phyloP scores from a whole-genome alignment of 1,140 invertebrate species.

The Drosophila nikananu region DNA sequence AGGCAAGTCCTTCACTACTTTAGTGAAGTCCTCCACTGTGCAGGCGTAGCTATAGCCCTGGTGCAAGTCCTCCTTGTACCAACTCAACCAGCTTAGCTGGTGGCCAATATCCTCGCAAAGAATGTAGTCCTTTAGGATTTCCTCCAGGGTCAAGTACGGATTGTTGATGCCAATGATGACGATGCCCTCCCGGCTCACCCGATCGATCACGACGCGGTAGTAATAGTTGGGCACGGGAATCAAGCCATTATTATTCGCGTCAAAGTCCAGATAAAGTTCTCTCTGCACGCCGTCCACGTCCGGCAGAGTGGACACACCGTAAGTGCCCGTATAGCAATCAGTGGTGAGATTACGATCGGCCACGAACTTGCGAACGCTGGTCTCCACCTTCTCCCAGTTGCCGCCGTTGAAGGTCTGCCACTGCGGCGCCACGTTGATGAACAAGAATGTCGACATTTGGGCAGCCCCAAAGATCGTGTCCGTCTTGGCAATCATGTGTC shows the following conservation, averaged over 20 bases:
- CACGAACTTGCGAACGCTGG: constrained; percentile 85
- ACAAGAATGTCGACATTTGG: constrained; percentile 88
- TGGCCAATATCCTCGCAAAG: constrained; percentile 86
- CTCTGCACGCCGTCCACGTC: constrained; percentile 85
- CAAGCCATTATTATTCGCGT: constrained; percentile 78
- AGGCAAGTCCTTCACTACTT: constrained; percentile 85
- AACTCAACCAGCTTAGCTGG: constrained; percentile 86
- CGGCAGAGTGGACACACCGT: constrained; percentile 86
- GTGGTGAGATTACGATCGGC: constrained; percentile 78
- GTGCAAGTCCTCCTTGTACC: constrained; percentile 86
- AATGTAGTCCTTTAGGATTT: constrained; percentile 83
- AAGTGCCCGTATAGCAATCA: constrained; percentile 88
- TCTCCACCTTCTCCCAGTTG: constrained; percentile 88
- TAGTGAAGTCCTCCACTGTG: constrained; percentile 87
- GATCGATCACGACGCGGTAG: constrained; percentile 87
- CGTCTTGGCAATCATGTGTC: constrained; percentile 89
- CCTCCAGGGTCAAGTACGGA: constrained; percentile 85
- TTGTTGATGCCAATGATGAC: constrained; percentile 88
- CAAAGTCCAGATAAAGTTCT: constrained; percentile 86
- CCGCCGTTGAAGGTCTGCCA: constrained; percentile 89
- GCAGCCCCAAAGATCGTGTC: constrained; percentile 88
- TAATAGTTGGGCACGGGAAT: constrained; percentile 87
- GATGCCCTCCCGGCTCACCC: constrained; percentile 83
- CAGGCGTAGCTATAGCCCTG: constrained; percentile 90
- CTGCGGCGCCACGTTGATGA: constrained; percentile 88